Evolutionary conservation across 2,888 invertebrate species (phyloP).

Genomic region (Seira musarum): DNA sequence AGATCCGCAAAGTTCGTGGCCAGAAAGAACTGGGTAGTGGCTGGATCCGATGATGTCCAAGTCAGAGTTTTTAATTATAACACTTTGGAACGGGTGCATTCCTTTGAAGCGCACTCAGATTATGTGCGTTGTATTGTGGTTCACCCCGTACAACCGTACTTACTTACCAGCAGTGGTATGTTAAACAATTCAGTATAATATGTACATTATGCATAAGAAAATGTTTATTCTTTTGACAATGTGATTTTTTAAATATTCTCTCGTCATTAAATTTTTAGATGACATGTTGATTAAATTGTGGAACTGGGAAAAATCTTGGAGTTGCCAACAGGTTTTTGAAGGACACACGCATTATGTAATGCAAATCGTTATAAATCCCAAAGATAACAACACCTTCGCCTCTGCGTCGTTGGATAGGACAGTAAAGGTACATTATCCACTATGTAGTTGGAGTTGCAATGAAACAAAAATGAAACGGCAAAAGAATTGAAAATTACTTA

Average conservation of each 20-base stretch:
- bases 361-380: constrained; percentile 99
- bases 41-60: constrained; percentile 97
- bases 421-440: constrained; percentile 80
- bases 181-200: constrained; percentile 14
- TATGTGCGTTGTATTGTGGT: constrained; percentile 97
- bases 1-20: constrained; percentile 96
- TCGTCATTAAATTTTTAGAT: constrained; percentile 77
- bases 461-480: too few relatives aligned
- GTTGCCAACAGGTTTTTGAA: constrained; percentile 98
- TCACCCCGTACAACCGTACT: constrained; percentile 97
- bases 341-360: constrained; percentile 99
- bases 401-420: constrained; percentile 99
- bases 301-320: constrained; percentile 99
- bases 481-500: too few relatives aligned
- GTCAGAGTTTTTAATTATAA: constrained; percentile 99
- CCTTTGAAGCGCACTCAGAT: constrained; percentile 98
- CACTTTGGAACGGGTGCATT: constrained; percentile 94
- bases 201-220: too few relatives aligned
- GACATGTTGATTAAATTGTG: constrained; percentile 99
- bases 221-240: constrained; percentile 45
- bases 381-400: constrained; percentile 99
- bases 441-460: too few relatives aligned
- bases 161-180: constrained; percentile 96
- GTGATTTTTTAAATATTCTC: background rate
- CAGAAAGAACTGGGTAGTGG: constrained; percentile 98